Evolutionary conservation across 2,888 invertebrate genomes (phyloP), one percentile per base, ranked within the genome.

Genomic region (Alentia gelatinosa): DNA sequence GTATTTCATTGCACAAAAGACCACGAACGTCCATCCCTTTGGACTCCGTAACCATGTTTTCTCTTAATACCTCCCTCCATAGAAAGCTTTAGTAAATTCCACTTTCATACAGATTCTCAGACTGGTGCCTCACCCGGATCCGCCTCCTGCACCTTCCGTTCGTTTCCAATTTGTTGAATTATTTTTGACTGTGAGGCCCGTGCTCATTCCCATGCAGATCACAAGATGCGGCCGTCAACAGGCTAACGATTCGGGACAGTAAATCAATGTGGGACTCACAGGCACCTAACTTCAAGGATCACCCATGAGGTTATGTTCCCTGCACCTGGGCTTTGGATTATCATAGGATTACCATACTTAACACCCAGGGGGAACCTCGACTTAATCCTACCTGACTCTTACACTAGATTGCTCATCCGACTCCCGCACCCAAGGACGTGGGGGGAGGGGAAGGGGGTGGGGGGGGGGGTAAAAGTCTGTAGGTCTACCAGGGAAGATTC

Each of bases 331-430:
- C 30, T 4, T 9, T 12, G 68, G 26, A 68, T 68, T 68, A 68
- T 68, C 68, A 68, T 68, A 30, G 68, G 30, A 68, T 68, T 68
- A 68, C 30, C 68, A 68, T 68, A 68, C 30, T 68, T 68, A 68
- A 68, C 26, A 68, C 68, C 68, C 68, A 3, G 68, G 68, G 26
- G 68, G 68, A 12, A 1, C 56, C 56, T 56, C 5, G n/a, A 63
- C 23, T 15, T 63, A 68, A 68, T 68, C 68, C 68, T 30, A 26
- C 26, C 15, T 68, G 12, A 26, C 68, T 68, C 68, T 30, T 30
- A 68, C 68, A 19, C 56, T 56, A 56, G 56, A 56, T n/a, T 47
- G 68, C 30, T 26, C 68, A 56, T 5, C 68, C 68, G 68, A 12
- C 68, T 68, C 68, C 15, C 12, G 47, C 19, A 7, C 19, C 47